Percentiles rank a stretch among this genome's conserved stretches.
These are phyloP conservation scores for Crotalus viridis DNA, from an alignment of 2,113 vertebrate species.

Conservation along the genomic window DNA sequence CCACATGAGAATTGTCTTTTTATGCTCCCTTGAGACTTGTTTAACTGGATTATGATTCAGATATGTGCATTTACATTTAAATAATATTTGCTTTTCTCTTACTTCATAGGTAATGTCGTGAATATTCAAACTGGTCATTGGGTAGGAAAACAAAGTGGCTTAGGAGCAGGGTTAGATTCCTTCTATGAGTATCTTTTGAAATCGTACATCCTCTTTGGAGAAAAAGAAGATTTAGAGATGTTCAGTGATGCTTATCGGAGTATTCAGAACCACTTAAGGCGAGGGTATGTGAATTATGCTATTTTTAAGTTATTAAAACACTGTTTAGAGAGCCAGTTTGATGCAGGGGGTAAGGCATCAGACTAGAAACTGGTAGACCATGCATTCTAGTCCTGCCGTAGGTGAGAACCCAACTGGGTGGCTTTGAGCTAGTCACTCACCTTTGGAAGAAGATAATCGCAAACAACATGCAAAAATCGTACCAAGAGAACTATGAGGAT, in stretches of 20 bases:
- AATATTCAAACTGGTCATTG: conserved; percentile 98
- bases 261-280: conserved; percentile 91
- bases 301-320: fast-evolving
- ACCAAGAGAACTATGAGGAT: background rate
- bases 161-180: conserved; percentile 94
- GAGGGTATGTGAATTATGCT: conserved; percentile 80
- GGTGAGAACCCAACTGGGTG: background rate
- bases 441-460: background rate
- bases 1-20: background rate
- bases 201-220: conserved; percentile 96
- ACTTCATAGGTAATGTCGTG: conserved; percentile 87
- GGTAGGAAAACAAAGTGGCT: conserved; percentile 95
- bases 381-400: background rate
- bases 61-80: background rate
- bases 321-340: background rate
- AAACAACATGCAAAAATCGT: background rate
- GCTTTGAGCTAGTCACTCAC: background rate
- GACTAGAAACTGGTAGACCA: background rate
- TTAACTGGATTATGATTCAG: background rate
- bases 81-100: background rate
- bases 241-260: conserved; percentile 88
- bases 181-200: conserved; percentile 98
- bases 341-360: background rate
- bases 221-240: conserved; percentile 92
- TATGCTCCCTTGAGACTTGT: background rate